Base-by-base conservation (phyloP, 2,888 invertebrate genomes). In the Proisotoma minuta region DNA sequence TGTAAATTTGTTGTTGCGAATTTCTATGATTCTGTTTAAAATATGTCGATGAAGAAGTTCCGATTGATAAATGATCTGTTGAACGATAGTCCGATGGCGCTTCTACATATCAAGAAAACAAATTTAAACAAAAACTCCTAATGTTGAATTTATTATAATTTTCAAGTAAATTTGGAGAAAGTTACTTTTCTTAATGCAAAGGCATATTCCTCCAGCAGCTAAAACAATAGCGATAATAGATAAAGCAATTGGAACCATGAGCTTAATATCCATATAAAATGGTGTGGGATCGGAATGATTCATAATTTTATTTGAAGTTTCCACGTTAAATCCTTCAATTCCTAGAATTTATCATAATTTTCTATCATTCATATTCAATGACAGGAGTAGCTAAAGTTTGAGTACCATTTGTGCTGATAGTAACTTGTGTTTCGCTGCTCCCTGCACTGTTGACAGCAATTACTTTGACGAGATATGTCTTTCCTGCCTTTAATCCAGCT, bases 361-460 rank as follows among this genome's bases (percentile, higher is more conserved):
- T 34, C 34, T 15, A 34, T 34, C 8, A 8, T 8, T 10, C 34
- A 34, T 34, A 34, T 34, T 34, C 15, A 34, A 15, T 10, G 15
- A 34, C 15, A 34, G 34, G 8, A 34, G 34, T 8, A 34, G 15
- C 34, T 34, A 34, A 8, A 10, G 34, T 15, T 34, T 43, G 43
- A 12, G 81, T 78, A 27, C 81, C 81, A 54, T 82, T 76, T 1
- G 85, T 85, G 60, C 80, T 81, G 75, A 85, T 83, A 62, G 79
- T 79, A 70, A 83, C 82, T 68, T 82, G 82, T 49, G 81, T 81
- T 52, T 83, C 81, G 2, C 83, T 84, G 10, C 83, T 81, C 0
- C 85, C 85, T 3, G 85, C 85, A 74, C 84, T 83, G 74, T 84
- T 85, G 74, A 83, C 81, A 1, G 85, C 85, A 2, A 82, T 82